A percentile compares a stretch with the other conserved stretches of the same genome.
Conservation (phyloP, 2,113 vertebrate species). For the Pimephales promelas region DNA sequence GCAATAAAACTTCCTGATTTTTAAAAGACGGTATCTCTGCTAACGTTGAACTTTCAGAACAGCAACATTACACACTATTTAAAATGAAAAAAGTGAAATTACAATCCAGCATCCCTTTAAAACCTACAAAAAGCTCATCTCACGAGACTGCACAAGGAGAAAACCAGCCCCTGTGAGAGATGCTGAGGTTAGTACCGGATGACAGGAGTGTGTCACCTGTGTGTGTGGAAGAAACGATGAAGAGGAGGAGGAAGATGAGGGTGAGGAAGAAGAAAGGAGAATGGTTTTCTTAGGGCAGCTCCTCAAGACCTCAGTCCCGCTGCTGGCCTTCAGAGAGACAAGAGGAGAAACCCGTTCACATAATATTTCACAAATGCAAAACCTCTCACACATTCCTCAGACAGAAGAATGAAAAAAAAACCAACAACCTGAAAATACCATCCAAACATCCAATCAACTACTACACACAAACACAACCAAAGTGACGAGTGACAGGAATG, state of each 20-base stretch:
- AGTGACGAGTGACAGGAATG: slow-evolving; percentile 7
- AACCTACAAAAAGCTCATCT: neutral
- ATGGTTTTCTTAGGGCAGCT: slow-evolving; percentile 99
- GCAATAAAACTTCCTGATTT: too few relatives aligned
- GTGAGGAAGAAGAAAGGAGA: slow-evolving; percentile 83
- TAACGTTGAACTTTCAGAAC: too few relatives aligned
- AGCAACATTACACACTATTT: too few relatives aligned
- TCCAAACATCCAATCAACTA: slow-evolving; percentile 10
- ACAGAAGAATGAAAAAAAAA: neutral
- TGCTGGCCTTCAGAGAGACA: slow-evolving; percentile 83
- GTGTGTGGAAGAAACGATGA: slow-evolving; percentile 81
- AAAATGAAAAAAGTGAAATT: too few relatives aligned
- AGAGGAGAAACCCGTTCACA: slow-evolving; percentile 36
- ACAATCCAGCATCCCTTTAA: too few relatives aligned
- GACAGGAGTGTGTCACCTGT: slow-evolving; percentile 83
- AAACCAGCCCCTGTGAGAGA: neutral
- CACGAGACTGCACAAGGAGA: neutral
- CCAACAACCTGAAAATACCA: neutral
- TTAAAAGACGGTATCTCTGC: too few relatives aligned
- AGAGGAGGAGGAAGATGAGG: slow-evolving; percentile 76
- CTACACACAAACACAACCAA: neutral
- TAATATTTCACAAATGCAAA: slow-evolving; percentile 1
- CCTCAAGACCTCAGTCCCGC: slow-evolving; percentile 80
- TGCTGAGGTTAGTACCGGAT: neutral
- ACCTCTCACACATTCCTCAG: neutral